Evolutionary conservation across 2,113 vertebrate species (phyloP), one percentile per base, ranked within the genome.

Genomic region (Sapajus apella): DNA sequence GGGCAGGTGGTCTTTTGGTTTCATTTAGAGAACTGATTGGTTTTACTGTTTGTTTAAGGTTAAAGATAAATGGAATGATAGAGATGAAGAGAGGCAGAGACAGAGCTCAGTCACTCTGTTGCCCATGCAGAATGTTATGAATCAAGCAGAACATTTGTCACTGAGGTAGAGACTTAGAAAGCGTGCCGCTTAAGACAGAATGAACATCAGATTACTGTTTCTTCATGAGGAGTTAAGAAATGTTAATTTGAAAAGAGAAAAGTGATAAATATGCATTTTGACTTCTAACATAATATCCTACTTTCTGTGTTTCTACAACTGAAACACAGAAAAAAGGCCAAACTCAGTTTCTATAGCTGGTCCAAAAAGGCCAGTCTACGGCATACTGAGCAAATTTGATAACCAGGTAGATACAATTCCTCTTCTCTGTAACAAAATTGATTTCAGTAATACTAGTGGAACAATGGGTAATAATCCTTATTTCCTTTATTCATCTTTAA

Each of bases 1-100:
- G 70, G 68, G 58, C 47, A 97, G 76, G 8, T 90, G 95, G 52
- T 93, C 84, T 96, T 95, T 90, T 21, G 21, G 30, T 94, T 93
- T 95, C 91, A 92, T 70, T 85, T 94, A 68, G 87, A 92, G 32
- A 89, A 95, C 9, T 72, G 85, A 85, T 73, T 80, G 4, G n/a
- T 72, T 94, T 94, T 70, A 80, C 14, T 89, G 90, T 52, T 90
- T 75, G 14, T 91, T 92, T 47, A 84, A 92, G 43, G 25, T 85
- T 32, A 96, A 87, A 30, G 23, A 91, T 37, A 84, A 77, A 76
- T 45, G 47, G 52, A 93, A 35, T 45, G 6, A 58, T 3, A 91
- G 25, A 7, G n/a, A 61, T 52, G n/a, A 52, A 91, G 55, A 92
- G 35, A 86, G 35, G 11, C 21, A 93, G 50, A 95, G 77, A 84